These are phyloP conservation scores for Gibbula magus DNA, from an alignment of 2,888 invertebrate genomes.

Conservation along the genomic window DNA sequence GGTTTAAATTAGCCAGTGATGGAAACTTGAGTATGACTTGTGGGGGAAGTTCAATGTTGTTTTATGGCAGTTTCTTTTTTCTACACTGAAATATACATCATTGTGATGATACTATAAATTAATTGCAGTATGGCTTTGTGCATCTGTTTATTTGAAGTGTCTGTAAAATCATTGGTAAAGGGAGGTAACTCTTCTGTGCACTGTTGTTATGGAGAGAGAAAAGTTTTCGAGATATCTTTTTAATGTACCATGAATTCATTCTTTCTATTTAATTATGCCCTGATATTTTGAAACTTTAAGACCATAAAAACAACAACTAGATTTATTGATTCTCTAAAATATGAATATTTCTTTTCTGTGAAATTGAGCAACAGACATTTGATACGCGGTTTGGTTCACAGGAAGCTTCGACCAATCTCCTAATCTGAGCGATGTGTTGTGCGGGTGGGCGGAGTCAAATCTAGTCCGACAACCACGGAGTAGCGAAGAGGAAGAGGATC, in stretches of 20 bases:
- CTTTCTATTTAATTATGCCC: not conserved
- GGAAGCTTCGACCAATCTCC: constrained; percentile 95
- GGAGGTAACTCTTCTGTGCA: not conserved
- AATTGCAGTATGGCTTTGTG: too few relatives aligned
- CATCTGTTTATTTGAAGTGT: too few relatives aligned
- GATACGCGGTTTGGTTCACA: constrained; percentile 69
- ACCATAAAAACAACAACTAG: not conserved
- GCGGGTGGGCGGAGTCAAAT: constrained; percentile 72
- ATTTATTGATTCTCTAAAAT: not conserved
- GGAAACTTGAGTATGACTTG: too few relatives aligned
- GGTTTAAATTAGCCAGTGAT: too few relatives aligned
- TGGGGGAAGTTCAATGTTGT: too few relatives aligned
- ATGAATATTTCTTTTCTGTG: not conserved
- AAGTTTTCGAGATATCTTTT: too few relatives aligned
- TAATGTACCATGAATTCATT: too few relatives aligned
- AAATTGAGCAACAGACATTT: not conserved
- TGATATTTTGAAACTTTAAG: not conserved
- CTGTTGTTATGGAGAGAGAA: too few relatives aligned
- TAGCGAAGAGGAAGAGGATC: constrained; percentile 80
- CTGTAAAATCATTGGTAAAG: not conserved
- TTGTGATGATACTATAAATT: too few relatives aligned
- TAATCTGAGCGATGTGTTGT: constrained; percentile 83
- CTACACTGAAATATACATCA: too few relatives aligned
- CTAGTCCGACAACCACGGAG: constrained; percentile 62
- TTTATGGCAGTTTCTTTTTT: too few relatives aligned